Conservation (phyloP, 2,797 vertebrate species). For the Ctenosaura bakeri region DNA sequence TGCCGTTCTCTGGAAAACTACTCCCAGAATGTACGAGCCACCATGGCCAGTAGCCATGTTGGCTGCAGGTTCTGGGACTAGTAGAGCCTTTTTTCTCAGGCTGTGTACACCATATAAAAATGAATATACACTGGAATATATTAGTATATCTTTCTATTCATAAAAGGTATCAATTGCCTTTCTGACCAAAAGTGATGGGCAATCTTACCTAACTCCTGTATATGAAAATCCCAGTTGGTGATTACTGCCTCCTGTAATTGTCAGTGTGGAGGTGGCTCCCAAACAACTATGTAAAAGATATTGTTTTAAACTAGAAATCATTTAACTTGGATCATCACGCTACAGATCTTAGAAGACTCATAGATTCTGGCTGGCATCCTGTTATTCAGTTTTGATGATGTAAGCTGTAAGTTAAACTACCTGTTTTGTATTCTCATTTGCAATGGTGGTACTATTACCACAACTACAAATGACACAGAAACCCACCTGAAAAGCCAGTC, state of each 20-base stretch:
- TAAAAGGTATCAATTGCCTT: constrained; percentile 4
- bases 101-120: no score
- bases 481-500: no score
- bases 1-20: background rate
- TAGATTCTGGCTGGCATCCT: no score
- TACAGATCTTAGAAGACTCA: background rate
- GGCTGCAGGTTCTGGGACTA: no score
- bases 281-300: background rate
- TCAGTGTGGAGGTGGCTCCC: background rate
- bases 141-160: background rate
- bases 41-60: no score
- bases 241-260: background rate
- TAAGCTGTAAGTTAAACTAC: no score
- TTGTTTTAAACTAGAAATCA: background rate
- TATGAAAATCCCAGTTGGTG: background rate
- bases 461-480: no score
- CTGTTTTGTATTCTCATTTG: no score
- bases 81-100: background rate
- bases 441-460: no score
- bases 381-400: no score
- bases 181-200: background rate
- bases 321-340: background rate
- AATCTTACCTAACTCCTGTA: background rate
- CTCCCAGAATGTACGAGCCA: background rate
- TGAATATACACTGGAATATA: no score